Percentiles rank a stretch among this genome's conserved stretches.
Evolutionary conservation across 2,113 vertebrate species (phyloP).

Genomic region (Elgaria multicarinata): DNA sequence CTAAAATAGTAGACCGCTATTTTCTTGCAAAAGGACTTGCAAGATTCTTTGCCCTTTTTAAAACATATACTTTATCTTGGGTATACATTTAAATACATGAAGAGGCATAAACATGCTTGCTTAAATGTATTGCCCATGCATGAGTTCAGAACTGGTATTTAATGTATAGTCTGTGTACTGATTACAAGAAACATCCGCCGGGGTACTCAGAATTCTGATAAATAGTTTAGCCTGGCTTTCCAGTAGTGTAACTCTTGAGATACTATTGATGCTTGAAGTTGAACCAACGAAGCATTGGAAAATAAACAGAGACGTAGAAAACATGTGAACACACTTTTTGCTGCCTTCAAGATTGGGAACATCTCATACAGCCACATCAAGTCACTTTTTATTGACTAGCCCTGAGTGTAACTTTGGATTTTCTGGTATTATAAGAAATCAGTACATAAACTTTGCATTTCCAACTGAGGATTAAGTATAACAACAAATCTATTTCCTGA

Average conservation of each 20-base stretch:
- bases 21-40: conserved; percentile 81
- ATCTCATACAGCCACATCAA: conserved; percentile 22
- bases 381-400: conserved; percentile 40
- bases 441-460: conserved; percentile 67
- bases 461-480: conserved; percentile 61
- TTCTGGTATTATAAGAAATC: conserved; percentile 32
- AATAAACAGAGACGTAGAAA: background rate
- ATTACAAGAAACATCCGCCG: conserved; percentile 28
- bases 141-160: conserved; percentile 62
- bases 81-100: conserved; percentile 72
- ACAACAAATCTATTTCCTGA: conserved; percentile 63
- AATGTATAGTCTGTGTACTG: conserved; percentile 71
- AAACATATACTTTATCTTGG: conserved; percentile 70
- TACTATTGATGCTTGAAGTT: background rate
- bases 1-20: conserved; percentile 75
- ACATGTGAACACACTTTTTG: background rate
- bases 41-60: conserved; percentile 70
- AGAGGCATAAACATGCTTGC: conserved; percentile 64
- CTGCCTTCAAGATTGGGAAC: background rate
- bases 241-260: background rate
- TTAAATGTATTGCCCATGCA: conserved; percentile 79
- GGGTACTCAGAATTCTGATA: conserved; percentile 35
- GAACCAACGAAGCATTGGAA: background rate
- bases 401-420: conserved; percentile 1
- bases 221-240: background rate